Evolutionary conservation across 1,140 invertebrate species (phyloP).

Genomic region (Pteromalus puparum): DNA sequence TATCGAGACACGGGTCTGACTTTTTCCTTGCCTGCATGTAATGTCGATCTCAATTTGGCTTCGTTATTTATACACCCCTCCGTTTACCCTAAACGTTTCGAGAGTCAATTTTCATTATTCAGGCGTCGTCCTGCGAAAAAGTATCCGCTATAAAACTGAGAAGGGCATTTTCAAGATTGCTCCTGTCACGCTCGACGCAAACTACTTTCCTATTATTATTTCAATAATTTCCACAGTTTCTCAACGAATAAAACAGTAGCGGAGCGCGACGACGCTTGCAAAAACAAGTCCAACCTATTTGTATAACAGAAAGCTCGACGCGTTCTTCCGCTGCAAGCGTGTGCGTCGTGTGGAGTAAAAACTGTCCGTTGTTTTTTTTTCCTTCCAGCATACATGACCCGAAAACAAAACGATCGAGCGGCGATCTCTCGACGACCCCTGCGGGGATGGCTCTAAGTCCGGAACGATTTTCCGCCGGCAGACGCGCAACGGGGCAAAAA

Average conservation of each 20-base stretch:
- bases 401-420: conserved; percentile 31
- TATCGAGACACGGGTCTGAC: neutral
- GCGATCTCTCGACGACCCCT: neutral
- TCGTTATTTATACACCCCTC: neutral
- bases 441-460: neutral
- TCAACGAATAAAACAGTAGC: neutral
- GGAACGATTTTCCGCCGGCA: conserved; percentile 14
- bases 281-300: neutral
- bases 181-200: neutral
- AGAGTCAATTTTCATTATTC: neutral
- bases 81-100: neutral
- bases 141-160: neutral
- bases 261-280: neutral
- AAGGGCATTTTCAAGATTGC: neutral
- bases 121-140: neutral
- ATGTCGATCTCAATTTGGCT: neutral
- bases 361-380: neutral
- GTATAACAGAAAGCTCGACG: conserved; percentile 3
- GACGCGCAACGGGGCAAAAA: conserved; percentile 26
- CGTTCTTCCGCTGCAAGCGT: neutral
- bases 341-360: neutral
- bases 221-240: neutral
- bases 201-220: neutral
- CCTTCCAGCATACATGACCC: neutral
- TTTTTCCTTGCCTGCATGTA: neutral